Conservation (phyloP, 2,797 vertebrate species). For the Rhinella marina region DNA sequence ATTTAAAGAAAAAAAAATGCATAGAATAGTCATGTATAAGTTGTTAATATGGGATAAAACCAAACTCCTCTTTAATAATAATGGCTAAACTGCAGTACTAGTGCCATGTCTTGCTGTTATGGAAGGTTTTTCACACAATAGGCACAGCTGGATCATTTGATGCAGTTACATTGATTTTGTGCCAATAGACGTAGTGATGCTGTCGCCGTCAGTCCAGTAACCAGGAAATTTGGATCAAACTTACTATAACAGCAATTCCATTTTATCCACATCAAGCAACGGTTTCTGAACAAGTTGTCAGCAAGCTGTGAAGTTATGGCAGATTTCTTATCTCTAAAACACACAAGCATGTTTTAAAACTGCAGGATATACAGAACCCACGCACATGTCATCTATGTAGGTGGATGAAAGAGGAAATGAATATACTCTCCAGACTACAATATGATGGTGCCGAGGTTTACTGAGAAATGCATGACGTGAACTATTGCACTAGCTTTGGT, state of each 20-base stretch:
- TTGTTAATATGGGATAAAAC: no score
- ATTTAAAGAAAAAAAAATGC: no score
- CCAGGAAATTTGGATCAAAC: slow-evolving; percentile 12
- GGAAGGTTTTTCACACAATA: background rate
- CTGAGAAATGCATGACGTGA: background rate
- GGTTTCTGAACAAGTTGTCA: slow-evolving; percentile 27
- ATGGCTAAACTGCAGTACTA: background rate
- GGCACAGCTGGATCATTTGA: slow-evolving; percentile 11
- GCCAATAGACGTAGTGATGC: slow-evolving; percentile 8
- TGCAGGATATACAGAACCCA: slow-evolving; percentile 27
- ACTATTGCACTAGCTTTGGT: background rate
- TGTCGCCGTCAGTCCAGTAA: background rate
- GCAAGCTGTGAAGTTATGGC: slow-evolving; percentile 28
- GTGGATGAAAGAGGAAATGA: slow-evolving; percentile 1
- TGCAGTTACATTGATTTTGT: slow-evolving; percentile 37
- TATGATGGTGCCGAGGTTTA: background rate
- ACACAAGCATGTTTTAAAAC: slow-evolving; percentile 9
- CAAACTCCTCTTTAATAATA: background rate
- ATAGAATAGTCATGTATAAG: no score
- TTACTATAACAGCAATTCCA: background rate
- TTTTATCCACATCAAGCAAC: background rate
- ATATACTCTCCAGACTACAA: background rate
- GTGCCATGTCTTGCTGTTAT: background rate
- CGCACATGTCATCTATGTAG: background rate
- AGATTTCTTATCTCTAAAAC: slow-evolving; percentile 39